Percentiles rank a stretch among this genome's conserved stretches.
These are phyloP conservation scores for Tragelaphus imberbis DNA, from an alignment of 2,113 vertebrate species.

Conservation along the genomic window DNA sequence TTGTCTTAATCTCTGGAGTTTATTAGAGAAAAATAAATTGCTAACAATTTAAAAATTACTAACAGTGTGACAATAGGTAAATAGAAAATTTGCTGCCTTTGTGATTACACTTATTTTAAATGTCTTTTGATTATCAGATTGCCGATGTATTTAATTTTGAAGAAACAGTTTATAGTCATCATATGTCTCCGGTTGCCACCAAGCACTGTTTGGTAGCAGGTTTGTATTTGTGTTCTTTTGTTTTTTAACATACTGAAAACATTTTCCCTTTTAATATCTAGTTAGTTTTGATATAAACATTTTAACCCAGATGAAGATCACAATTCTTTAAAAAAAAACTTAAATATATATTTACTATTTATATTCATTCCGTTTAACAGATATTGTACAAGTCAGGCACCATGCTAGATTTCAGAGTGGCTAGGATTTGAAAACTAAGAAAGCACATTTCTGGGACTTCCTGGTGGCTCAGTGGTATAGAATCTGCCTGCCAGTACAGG, in stretches of 20 bases:
- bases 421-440: neutral
- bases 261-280: neutral
- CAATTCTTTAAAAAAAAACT: neutral
- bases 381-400: neutral
- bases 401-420: neutral
- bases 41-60: constrained; percentile 33
- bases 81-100: constrained; percentile 1
- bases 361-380: neutral
- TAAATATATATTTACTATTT: neutral
- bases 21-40: neutral
- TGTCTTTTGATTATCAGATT: constrained; percentile 79
- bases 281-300: neutral
- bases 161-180: constrained; percentile 93
- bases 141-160: constrained; percentile 95
- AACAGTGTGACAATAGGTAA: neutral
- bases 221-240: constrained; percentile 69
- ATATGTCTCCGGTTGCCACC: constrained; percentile 93
- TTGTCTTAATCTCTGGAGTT: neutral
- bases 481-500: neutral
- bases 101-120: constrained; percentile 35
- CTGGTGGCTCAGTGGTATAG: neutral
- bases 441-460: neutral
- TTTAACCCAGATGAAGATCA: constrained; percentile 4
- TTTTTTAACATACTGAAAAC: neutral
- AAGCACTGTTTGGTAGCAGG: constrained; percentile 97